Percentiles rank a stretch among this genome's conserved stretches.
Evolutionary conservation across 2,113 vertebrate genomes (phyloP).

Genomic region (Austrofundulus limnaeus): DNA sequence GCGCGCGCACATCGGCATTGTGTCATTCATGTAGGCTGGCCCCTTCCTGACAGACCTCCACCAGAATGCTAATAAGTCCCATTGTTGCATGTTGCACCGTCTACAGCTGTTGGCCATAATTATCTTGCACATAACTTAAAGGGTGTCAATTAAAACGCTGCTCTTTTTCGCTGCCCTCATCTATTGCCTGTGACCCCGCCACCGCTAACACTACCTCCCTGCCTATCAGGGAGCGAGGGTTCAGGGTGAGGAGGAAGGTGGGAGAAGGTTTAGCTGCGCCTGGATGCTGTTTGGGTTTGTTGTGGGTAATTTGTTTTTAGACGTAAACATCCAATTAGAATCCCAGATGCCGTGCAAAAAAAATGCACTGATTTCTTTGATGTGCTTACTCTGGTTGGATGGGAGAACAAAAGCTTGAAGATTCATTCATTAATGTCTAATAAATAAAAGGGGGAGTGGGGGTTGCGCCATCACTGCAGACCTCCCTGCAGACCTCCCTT

Average conservation of each 20-base stretch:
- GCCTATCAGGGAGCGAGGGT: conserved; percentile 48
- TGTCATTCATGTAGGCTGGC: conserved; percentile 42
- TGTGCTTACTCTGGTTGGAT: neutral
- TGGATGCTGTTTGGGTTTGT: conserved; percentile 33
- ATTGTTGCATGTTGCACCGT: conserved; percentile 72
- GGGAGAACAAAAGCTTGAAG: neutral
- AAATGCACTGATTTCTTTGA: conserved; percentile 4
- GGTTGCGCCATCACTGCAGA: conserved; percentile 28
- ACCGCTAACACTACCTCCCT: neutral
- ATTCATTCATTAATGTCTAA: conserved; percentile 48
- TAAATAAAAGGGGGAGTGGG: neutral
- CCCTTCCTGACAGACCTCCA: conserved; percentile 35
- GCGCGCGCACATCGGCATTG: conserved; percentile 21
- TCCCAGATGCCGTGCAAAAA: neutral
- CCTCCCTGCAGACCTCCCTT: conserved; percentile 21
- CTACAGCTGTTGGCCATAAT: conserved; percentile 78
- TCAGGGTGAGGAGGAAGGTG: conserved; percentile 47
- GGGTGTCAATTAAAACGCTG: conserved; percentile 73
- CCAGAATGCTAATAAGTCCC: conserved; percentile 72
- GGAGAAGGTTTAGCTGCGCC: conserved; percentile 3
- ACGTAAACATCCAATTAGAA: conserved; percentile 27
- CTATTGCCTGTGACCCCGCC: conserved; percentile 15
- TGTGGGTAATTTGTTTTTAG: conserved; percentile 30
- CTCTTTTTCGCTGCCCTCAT: conserved; percentile 52
- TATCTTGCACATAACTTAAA: conserved; percentile 78